Evolutionary conservation across 1,140 invertebrate genomes (phyloP).

Genomic region (Sinella curviseta): DNA sequence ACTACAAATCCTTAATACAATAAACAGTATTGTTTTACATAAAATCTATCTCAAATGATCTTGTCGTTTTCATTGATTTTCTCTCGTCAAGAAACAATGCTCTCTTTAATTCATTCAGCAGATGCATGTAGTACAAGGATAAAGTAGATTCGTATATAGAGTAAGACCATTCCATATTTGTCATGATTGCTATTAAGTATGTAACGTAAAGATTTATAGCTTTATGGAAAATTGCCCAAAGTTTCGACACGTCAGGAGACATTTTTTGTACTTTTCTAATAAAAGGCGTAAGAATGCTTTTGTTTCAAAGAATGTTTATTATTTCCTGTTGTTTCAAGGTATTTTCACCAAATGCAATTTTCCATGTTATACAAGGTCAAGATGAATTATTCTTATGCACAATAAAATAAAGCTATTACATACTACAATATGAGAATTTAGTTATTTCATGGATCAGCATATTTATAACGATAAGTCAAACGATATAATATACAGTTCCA

Average conservation of each 20-base stretch:
- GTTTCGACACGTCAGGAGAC: no score
- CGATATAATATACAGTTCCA: no score
- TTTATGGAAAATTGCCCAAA: neutral
- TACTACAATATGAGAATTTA: neutral
- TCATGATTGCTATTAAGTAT: neutral
- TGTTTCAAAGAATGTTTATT: no score
- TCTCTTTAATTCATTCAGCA: neutral
- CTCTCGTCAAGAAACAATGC: neutral
- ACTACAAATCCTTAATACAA: conserved; percentile 13
- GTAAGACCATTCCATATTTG: neutral
- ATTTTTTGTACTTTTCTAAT: no score
- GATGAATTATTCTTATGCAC: neutral
- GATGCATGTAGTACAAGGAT: neutral
- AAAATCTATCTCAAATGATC: neutral
- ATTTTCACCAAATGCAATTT: no score
- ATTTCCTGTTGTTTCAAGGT: no score
- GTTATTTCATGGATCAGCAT: neutral
- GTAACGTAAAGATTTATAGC: neutral
- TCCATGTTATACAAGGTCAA: neutral
- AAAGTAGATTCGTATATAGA: neutral
- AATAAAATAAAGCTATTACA: neutral
- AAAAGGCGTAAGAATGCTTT: no score
- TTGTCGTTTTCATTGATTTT: neutral
- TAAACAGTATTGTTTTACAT: neutral
- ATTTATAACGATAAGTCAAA: neutral